A percentile compares a stretch with the other conserved stretches of the same genome.
Evolutionary conservation across 2,888 invertebrate species (phyloP).

Genomic region (Caenorhabditis doughertyi): DNA sequence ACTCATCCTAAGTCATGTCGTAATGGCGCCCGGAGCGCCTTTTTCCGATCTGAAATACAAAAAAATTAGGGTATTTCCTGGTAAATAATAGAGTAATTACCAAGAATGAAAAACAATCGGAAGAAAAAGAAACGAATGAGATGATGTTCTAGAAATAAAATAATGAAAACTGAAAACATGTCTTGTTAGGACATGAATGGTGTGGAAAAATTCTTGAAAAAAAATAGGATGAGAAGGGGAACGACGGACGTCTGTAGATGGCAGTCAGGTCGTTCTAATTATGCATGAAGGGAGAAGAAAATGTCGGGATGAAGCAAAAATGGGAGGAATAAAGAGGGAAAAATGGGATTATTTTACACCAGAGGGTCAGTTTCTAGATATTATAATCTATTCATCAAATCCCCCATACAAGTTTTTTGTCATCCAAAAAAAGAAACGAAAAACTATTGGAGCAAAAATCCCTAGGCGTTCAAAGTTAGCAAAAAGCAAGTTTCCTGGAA

Average conservation of each 20-base stretch:
- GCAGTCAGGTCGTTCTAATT: conserved; percentile 65
- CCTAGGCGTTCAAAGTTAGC: too few relatives aligned
- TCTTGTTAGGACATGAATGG: conserved; percentile 17
- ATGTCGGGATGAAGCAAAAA: neutral
- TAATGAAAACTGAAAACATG: conserved; percentile 37
- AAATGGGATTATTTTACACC: neutral
- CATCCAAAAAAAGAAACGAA: conserved; percentile 6
- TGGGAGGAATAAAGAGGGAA: neutral
- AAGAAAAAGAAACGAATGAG: conserved; percentile 18
- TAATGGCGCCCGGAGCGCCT: conserved; percentile 67
- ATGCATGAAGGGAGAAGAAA: conserved; percentile 37
- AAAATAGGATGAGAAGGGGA: conserved; percentile 5
- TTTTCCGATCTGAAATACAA: conserved; percentile 57
- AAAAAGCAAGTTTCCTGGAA: neutral
- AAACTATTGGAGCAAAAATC: too few relatives aligned
- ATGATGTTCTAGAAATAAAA: conserved; percentile 47
- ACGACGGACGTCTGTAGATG: conserved; percentile 56
- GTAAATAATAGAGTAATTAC: neutral
- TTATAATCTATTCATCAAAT: neutral
- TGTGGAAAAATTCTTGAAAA: neutral
- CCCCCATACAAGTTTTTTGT: neutral
- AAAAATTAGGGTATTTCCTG: neutral
- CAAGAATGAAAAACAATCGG: conserved; percentile 5
- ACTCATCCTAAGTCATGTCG: conserved; percentile 67
- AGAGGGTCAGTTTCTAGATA: neutral